Percentiles rank a stretch among this genome's conserved stretches.
phyloP scores from a whole-genome alignment of 1,140 invertebrate genomes.

The Danaus plexippus region DNA sequence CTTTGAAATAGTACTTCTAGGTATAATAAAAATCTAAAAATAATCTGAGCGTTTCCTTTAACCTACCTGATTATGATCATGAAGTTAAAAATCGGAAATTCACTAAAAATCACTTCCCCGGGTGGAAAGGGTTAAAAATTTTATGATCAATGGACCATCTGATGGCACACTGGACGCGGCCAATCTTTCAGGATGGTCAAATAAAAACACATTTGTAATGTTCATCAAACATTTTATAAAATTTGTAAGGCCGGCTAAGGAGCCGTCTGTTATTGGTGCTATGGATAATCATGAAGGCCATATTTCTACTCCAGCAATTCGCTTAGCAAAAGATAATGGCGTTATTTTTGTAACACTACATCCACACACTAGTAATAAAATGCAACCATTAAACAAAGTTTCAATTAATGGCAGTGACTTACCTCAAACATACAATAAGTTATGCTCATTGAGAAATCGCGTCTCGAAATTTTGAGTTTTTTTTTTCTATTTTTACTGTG shows the following conservation, averaged over 20 bases:
- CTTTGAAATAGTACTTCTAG: slow-evolving; percentile 31
- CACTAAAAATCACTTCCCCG: slow-evolving; percentile 12
- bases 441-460: too few relatives aligned
- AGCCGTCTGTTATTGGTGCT: slow-evolving; percentile 11
- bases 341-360: slow-evolving; percentile 9
- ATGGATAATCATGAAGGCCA: slow-evolving; percentile 14
- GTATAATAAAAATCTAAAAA: slow-evolving; percentile 30
- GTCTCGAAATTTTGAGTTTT: too few relatives aligned
- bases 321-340: slow-evolving; percentile 13
- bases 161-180: slow-evolving; percentile 36
- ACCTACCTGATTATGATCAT: slow-evolving; percentile 26
- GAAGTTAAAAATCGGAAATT: slow-evolving; percentile 22
- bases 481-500: too few relatives aligned
- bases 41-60: slow-evolving; percentile 26
- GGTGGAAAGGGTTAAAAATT: slow-evolving; percentile 23
- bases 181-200: slow-evolving; percentile 12
- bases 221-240: slow-evolving; percentile 13
- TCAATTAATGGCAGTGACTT: too few relatives aligned
- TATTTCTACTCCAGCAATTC: slow-evolving; percentile 10
- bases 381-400: slow-evolving; percentile 12
- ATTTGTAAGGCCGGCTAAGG: slow-evolving; percentile 14
- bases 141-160: slow-evolving; percentile 45
- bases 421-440: too few relatives aligned
- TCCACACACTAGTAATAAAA: slow-evolving; percentile 12
- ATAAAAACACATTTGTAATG: slow-evolving; percentile 12